phyloP scores from a whole-genome alignment of 2,888 invertebrate genomes.

The Scaptomyza tumidula region DNA sequence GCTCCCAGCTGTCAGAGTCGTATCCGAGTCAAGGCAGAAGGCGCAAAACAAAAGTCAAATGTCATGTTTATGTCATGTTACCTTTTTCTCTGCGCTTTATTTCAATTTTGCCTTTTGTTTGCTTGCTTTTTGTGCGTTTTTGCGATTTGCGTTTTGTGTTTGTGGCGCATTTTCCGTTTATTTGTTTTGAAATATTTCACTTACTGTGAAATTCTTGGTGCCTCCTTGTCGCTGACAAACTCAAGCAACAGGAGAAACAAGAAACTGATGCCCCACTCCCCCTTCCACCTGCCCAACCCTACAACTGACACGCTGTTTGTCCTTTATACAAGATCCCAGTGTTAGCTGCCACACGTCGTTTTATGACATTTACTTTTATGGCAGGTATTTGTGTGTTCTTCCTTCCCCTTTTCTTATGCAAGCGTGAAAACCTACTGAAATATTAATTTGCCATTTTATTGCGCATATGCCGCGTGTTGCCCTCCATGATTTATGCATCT shows the following conservation, averaged over 20 bases:
- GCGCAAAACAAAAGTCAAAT: constrained; percentile 74
- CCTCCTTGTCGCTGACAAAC: constrained; percentile 57
- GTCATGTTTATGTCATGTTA: constrained; percentile 80
- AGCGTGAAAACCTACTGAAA: constrained; percentile 65
- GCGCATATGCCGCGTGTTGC: constrained; percentile 58
- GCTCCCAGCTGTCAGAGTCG: constrained; percentile 26
- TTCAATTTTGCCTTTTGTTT: constrained; percentile 62
- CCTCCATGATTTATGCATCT: constrained; percentile 66
- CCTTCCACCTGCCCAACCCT: not conserved
- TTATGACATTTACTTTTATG: constrained; percentile 79
- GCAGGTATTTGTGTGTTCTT: constrained; percentile 63
- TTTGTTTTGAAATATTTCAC: constrained; percentile 76
- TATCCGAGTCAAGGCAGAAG: constrained; percentile 39
- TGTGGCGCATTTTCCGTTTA: constrained; percentile 55
- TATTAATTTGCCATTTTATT: constrained; percentile 75
- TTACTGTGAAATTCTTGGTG: constrained; percentile 66
- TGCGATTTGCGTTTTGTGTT: constrained; percentile 14
- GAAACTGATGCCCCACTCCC: constrained; percentile 12
- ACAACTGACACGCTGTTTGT: not conserved
- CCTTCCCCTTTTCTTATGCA: constrained; percentile 41
- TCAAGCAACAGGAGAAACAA: constrained; percentile 23
- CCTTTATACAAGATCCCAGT: not conserved
- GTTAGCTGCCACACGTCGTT: constrained; percentile 55
- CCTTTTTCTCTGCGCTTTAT: constrained; percentile 56
- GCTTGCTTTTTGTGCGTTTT: constrained; percentile 34